Conservation (phyloP, 2,113 vertebrate genomes). For the Plecotus auritus region DNA sequence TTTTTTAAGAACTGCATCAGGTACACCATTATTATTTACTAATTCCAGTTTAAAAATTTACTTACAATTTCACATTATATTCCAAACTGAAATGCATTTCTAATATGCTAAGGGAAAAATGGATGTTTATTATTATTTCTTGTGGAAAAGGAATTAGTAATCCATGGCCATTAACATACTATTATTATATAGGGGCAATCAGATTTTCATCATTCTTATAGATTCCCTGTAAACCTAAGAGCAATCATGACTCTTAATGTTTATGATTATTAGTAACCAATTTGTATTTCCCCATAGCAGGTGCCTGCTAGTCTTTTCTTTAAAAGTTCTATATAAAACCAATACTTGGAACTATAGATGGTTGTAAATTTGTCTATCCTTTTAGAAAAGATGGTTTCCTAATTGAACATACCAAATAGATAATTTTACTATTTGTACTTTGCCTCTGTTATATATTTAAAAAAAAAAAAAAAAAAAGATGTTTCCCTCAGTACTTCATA, state of each 20-base stretch:
- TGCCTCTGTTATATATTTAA: background rate
- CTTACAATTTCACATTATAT: constrained; percentile 63
- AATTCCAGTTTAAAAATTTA: constrained; percentile 31
- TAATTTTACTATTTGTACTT: background rate
- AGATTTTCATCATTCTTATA: constrained; percentile 47
- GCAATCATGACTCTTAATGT: background rate
- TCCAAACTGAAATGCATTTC: constrained; percentile 51
- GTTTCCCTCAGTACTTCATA: background rate
- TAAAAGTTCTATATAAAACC: background rate
- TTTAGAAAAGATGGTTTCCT: background rate
- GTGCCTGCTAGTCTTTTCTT: background rate
- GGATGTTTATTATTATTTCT: constrained; percentile 54
- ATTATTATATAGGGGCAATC: constrained; percentile 40
- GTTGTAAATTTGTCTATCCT: background rate
- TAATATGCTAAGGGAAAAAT: constrained; percentile 59
- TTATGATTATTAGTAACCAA: constrained; percentile 30
- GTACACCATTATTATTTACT: constrained; percentile 26
- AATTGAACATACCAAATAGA: background rate
- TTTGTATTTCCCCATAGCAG: background rate
- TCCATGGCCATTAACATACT: constrained; percentile 68
- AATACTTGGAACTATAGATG: background rate
- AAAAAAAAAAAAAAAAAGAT: too few species aligned
- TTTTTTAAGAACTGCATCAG: background rate
- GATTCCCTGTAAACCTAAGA: background rate
- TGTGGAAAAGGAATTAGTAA: constrained; percentile 59